Percentiles rank a stretch among this genome's conserved stretches.
These are phyloP conservation scores for Spicauda simplicius DNA, from an alignment of 2,888 invertebrate genomes.

Conservation along the genomic window DNA sequence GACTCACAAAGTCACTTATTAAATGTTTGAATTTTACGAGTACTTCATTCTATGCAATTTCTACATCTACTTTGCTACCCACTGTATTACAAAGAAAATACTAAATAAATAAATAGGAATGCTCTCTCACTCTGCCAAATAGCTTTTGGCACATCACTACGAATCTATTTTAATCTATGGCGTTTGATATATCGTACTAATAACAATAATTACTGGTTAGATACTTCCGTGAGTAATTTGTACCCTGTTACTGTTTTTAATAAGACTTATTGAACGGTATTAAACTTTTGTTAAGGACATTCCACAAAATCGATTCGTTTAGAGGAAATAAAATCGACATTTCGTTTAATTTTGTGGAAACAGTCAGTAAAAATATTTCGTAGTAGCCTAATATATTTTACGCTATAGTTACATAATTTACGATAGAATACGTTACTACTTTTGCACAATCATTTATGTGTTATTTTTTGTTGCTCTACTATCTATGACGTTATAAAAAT, in stretches of 20 bases:
- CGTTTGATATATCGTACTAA: slow-evolving; percentile 21
- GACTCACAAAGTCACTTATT: not conserved
- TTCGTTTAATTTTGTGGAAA: too few species aligned
- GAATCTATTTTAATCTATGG: slow-evolving; percentile 28
- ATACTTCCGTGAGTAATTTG: slow-evolving; percentile 21
- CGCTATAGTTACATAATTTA: too few species aligned
- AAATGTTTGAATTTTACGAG: too few species aligned
- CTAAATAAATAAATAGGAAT: slow-evolving; percentile 30
- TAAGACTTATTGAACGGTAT: not conserved
- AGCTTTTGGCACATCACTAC: slow-evolving; percentile 32
- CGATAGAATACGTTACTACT: too few species aligned
- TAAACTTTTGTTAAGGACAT: not conserved
- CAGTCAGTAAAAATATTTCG: too few species aligned
- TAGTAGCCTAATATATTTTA: too few species aligned
- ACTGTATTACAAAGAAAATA: slow-evolving; percentile 5
- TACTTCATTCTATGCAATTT: not conserved
- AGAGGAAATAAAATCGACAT: too few species aligned
- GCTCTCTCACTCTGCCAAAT: slow-evolving; percentile 28
- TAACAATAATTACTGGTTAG: slow-evolving; percentile 19
- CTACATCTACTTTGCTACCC: not conserved
- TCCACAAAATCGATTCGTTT: not conserved
- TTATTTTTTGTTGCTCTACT: too few species aligned
- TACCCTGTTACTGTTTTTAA: not conserved
- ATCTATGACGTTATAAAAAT: too few species aligned
- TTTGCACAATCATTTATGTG: too few species aligned